phyloP scores from a whole-genome alignment of 2,888 invertebrate species.

The Trissoscelio sp. region DNA sequence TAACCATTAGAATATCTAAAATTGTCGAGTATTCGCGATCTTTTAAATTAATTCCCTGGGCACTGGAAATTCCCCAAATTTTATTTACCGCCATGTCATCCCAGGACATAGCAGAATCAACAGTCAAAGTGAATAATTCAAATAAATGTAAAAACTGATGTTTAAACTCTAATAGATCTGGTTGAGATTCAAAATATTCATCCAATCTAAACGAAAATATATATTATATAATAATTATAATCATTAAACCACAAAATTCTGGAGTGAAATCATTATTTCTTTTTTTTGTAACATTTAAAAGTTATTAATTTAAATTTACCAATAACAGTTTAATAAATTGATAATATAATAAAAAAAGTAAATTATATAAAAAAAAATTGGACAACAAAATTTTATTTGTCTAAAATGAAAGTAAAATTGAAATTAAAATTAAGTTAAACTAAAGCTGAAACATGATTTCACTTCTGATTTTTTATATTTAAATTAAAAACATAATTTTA shows the following conservation, averaged over 20 bases:
- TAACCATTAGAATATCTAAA: slow-evolving; percentile 78
- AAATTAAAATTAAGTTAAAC: no score
- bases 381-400: neutral
- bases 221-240: no score
- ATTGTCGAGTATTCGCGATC: slow-evolving; percentile 74
- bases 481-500: neutral
- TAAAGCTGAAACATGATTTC: no score
- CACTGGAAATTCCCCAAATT: slow-evolving; percentile 62
- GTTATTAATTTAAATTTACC: no score
- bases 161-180: slow-evolving; percentile 60
- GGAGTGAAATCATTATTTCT: no score
- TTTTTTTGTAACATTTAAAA: no score
- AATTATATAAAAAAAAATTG: neutral
- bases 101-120: slow-evolving; percentile 63
- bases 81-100: slow-evolving; percentile 27
- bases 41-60: slow-evolving; percentile 75
- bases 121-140: slow-evolving; percentile 53
- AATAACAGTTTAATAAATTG: no score
- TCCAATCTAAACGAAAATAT: no score
- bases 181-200: slow-evolving; percentile 62
- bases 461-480: no score
- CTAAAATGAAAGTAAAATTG: no score
- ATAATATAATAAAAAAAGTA: no score
- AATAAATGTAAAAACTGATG: slow-evolving; percentile 57
- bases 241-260: neutral